A percentile compares a stretch with the other conserved stretches of the same genome.
phyloP scores from a whole-genome alignment of 2,888 invertebrate genomes.

The Agriopis leucophaearia region DNA sequence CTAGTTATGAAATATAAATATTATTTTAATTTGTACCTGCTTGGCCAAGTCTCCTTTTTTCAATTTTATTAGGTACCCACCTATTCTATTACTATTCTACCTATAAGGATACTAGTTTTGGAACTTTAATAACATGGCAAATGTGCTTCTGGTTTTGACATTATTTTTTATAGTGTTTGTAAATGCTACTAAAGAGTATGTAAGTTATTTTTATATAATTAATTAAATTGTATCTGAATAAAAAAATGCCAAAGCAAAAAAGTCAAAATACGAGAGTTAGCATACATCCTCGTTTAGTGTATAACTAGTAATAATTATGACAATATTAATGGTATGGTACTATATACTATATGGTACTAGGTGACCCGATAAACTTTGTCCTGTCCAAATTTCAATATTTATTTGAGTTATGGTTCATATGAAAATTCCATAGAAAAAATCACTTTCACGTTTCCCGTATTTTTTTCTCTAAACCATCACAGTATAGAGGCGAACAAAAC shows the following conservation, averaged over 20 bases:
- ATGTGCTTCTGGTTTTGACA: background rate
- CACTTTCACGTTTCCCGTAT: too few relatives aligned
- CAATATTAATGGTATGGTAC: too few relatives aligned
- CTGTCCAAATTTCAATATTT: too few relatives aligned
- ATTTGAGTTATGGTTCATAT: too few relatives aligned
- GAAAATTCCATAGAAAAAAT: too few relatives aligned
- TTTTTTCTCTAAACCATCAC: too few relatives aligned
- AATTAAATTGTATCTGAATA: background rate
- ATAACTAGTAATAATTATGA: too few relatives aligned
- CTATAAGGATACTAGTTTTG: background rate
- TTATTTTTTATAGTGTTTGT: conserved; percentile 4
- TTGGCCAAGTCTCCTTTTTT: conserved; percentile 13
- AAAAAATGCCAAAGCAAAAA: background rate
- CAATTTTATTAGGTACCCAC: background rate
- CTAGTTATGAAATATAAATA: too few relatives aligned
- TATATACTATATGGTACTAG: too few relatives aligned
- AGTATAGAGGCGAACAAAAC: too few relatives aligned
- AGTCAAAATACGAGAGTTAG: background rate
- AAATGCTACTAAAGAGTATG: conserved; percentile 23
- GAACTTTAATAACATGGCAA: conserved; percentile 19
- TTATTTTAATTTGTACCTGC: background rate
- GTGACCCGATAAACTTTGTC: too few relatives aligned
- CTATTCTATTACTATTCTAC: background rate
- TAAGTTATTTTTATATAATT: conserved; percentile 6
- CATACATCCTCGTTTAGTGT: too few relatives aligned